A percentile compares a stretch with the other conserved stretches of the same genome.
These are phyloP conservation scores for Platyscapa corneri DNA, from an alignment of 1,140 invertebrate species.

Conservation along the genomic window DNA sequence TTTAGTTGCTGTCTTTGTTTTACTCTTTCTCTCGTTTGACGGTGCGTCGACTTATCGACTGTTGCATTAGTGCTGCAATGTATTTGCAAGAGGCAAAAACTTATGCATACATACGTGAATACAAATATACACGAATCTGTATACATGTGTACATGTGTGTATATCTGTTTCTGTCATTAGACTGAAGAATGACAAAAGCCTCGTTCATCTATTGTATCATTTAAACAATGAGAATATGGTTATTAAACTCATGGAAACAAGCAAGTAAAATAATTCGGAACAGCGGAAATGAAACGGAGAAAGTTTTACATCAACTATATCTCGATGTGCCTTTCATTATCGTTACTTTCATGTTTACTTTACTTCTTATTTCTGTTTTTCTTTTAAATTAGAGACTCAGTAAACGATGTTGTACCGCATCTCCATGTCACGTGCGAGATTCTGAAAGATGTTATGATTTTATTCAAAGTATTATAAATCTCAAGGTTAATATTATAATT, in stretches of 20 bases:
- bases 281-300: not conserved
- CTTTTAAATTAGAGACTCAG: not conserved
- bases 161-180: no score
- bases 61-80: not conserved
- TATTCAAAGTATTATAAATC: not conserved
- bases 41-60: slow-evolving; percentile 39
- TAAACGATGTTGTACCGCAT: not conserved
- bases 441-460: not conserved
- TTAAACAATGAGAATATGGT: slow-evolving; percentile 21
- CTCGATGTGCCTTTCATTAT: not conserved
- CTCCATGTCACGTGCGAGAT: slow-evolving; percentile 16
- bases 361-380: not conserved
- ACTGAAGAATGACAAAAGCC: not conserved
- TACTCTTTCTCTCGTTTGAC: slow-evolving; percentile 12
- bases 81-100: not conserved
- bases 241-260: slow-evolving; percentile 25
- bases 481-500: no score
- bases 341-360: not conserved
- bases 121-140: no score
- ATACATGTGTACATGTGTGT: not conserved
- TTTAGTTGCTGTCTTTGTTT: not conserved
- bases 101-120: not conserved
- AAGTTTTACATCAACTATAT: not conserved
- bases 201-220: slow-evolving; percentile 15
- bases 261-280: not conserved